A percentile compares a stretch with the other conserved stretches of the same genome.
Conservation (phyloP, 2,888 invertebrate species). For the Lithophane semibrunnea region DNA sequence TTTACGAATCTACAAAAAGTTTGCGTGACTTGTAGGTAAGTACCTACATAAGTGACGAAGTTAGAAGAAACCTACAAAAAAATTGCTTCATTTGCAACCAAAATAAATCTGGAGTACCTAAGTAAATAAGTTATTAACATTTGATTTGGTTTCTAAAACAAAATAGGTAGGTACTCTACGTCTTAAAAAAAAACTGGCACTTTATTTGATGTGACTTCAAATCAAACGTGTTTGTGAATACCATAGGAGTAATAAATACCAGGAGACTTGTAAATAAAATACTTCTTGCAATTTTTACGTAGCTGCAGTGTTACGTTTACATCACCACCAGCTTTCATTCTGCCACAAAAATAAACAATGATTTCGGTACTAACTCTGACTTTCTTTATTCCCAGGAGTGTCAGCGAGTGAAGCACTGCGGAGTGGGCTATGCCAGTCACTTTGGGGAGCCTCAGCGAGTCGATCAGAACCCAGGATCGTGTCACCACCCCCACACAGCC, state of each 20-base stretch:
- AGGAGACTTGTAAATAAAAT: no score
- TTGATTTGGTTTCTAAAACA: no score
- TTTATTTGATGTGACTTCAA: no score
- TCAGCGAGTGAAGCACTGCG: slow-evolving; percentile 86
- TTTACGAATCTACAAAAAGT: background rate
- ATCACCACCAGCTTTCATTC: background rate
- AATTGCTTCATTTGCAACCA: background rate
- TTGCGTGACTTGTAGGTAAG: background rate
- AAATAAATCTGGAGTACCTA: no score
- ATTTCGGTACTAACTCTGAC: background rate
- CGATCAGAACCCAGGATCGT: slow-evolving; percentile 79
- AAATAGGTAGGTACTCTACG: no score
- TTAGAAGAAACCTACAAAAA: background rate
- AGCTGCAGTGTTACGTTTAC: no score
- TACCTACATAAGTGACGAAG: no score
- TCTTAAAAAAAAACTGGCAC: background rate
- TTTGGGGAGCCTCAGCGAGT: slow-evolving; percentile 84
- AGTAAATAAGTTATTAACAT: no score
- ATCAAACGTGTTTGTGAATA: no score
- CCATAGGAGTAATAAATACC: no score
- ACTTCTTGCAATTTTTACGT: no score
- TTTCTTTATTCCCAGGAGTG: slow-evolving; percentile 75
- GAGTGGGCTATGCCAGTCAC: slow-evolving; percentile 84
- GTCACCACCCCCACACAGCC: slow-evolving; percentile 78
- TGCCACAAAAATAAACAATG: background rate